phyloP scores from a whole-genome alignment of 2,888 invertebrate genomes.

The Cepaea hortensis region DNA sequence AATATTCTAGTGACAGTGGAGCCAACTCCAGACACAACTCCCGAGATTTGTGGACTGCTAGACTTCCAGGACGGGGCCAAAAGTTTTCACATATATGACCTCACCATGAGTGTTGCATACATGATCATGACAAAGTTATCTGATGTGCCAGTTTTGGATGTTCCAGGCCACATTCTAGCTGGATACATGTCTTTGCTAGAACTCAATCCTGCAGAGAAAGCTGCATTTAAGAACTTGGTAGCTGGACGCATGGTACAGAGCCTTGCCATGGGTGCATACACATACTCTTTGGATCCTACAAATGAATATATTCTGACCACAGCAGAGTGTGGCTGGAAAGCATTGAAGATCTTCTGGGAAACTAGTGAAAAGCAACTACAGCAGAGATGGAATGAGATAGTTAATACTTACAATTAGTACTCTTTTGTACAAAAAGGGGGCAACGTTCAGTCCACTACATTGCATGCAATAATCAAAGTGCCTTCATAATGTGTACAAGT shows the following conservation, averaged over 20 bases:
- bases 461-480: not conserved
- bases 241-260: slow-evolving; percentile 89
- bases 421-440: not conserved
- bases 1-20: slow-evolving; percentile 83
- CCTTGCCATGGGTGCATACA: slow-evolving; percentile 88
- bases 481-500: not conserved
- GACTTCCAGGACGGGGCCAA: slow-evolving; percentile 91
- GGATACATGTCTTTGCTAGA: slow-evolving; percentile 82
- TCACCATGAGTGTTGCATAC: slow-evolving; percentile 88
- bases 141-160: slow-evolving; percentile 72
- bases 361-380: slow-evolving; percentile 54
- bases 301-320: slow-evolving; percentile 88
- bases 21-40: slow-evolving; percentile 68
- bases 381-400: slow-evolving; percentile 46
- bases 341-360: slow-evolving; percentile 63
- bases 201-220: slow-evolving; percentile 82
- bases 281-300: slow-evolving; percentile 83
- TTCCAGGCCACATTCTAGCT: slow-evolving; percentile 82
- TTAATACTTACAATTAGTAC: slow-evolving; percentile 20
- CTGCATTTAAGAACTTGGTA: slow-evolving; percentile 84
- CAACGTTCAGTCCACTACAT: not conserved
- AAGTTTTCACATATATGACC: slow-evolving; percentile 86
- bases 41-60: slow-evolving; percentile 78
- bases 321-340: slow-evolving; percentile 65
- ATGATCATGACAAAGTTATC: slow-evolving; percentile 84